A percentile compares a stretch with the other conserved stretches of the same genome.
Evolutionary conservation across 2,888 invertebrate species (phyloP).

Genomic region (Meteorus colon): DNA sequence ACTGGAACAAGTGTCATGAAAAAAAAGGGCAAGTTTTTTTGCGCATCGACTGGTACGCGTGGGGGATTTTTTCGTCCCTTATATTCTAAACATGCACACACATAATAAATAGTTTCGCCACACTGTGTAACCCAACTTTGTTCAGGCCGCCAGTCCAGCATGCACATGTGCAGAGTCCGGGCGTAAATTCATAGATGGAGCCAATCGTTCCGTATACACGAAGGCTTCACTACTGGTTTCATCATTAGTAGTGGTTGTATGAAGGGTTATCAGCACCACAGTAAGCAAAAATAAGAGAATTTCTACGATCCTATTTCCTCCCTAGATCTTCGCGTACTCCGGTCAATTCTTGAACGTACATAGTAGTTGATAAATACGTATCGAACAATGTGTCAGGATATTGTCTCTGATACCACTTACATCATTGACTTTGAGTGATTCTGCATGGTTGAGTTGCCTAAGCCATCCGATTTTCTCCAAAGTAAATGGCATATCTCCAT

Average conservation of each 20-base stretch:
- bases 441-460: too few relatives aligned
- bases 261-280: too few relatives aligned
- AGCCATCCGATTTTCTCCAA: too few relatives aligned
- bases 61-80: neutral
- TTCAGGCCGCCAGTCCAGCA: slow-evolving; percentile 42
- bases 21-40: slow-evolving; percentile 8
- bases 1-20: slow-evolving; percentile 29
- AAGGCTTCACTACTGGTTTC: neutral
- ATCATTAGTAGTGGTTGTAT: neutral
- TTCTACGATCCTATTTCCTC: too few relatives aligned
- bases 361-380: too few relatives aligned
- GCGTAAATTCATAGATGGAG: slow-evolving; percentile 53
- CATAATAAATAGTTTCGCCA: neutral
- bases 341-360: too few relatives aligned
- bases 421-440: too few relatives aligned
- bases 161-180: slow-evolving; percentile 40
- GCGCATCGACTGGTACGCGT: slow-evolving; percentile 20
- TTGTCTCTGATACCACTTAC: too few relatives aligned
- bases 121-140: slow-evolving; percentile 11
- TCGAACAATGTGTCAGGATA: too few relatives aligned
- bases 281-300: too few relatives aligned
- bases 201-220: slow-evolving; percentile 50
- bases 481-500: too few relatives aligned
- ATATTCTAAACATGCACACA: neutral
- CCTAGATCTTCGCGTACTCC: too few relatives aligned